A percentile compares a stretch with the other conserved stretches of the same genome.
These are phyloP conservation scores for Athrips mouffetella DNA, from an alignment of 2,888 invertebrate species.

Conservation along the genomic window DNA sequence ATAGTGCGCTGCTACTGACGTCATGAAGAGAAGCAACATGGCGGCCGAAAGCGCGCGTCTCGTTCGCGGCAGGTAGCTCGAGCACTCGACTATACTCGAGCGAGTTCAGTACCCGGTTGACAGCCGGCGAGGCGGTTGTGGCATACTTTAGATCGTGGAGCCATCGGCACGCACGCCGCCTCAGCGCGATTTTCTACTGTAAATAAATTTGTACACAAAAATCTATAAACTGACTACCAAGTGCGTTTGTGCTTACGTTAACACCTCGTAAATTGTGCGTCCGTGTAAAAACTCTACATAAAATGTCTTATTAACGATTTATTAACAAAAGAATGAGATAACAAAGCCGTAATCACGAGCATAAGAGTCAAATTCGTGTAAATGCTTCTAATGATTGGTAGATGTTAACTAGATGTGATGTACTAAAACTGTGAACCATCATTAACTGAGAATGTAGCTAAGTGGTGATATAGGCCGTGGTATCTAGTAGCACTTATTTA, in stretches of 20 bases:
- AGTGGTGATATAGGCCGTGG: slow-evolving; percentile 41
- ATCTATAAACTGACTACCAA: slow-evolving; percentile 37
- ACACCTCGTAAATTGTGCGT: slow-evolving; percentile 12
- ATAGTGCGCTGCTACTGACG: slow-evolving; percentile 43
- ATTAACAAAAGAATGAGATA: slow-evolving; percentile 35
- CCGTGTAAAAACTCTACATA: slow-evolving; percentile 20
- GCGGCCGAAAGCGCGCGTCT: slow-evolving; percentile 61
- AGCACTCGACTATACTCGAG: too few relatives aligned
- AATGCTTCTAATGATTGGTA: slow-evolving; percentile 15
- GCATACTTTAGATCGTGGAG: slow-evolving; percentile 42
- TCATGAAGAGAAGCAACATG: slow-evolving; percentile 62
- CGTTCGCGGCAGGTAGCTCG: slow-evolving; percentile 29
- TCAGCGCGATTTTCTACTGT: slow-evolving; percentile 68
- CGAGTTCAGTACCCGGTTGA: slow-evolving; percentile 76
- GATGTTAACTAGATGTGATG: slow-evolving; percentile 22
- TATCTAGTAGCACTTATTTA: slow-evolving; percentile 23
- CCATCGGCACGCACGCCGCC: slow-evolving; percentile 67
- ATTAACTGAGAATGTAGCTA: slow-evolving; percentile 20
- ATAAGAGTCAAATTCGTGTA: slow-evolving; percentile 10
- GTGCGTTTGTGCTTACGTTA: slow-evolving; percentile 28
- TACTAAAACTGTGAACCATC: slow-evolving; percentile 18
- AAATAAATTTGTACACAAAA: slow-evolving; percentile 62
- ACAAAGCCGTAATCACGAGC: slow-evolving; percentile 20
- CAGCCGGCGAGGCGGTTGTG: slow-evolving; percentile 71
- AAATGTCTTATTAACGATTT: slow-evolving; percentile 56